Conservation (phyloP, 2,113 vertebrate genomes). For the Lepisosteus osseus region DNA sequence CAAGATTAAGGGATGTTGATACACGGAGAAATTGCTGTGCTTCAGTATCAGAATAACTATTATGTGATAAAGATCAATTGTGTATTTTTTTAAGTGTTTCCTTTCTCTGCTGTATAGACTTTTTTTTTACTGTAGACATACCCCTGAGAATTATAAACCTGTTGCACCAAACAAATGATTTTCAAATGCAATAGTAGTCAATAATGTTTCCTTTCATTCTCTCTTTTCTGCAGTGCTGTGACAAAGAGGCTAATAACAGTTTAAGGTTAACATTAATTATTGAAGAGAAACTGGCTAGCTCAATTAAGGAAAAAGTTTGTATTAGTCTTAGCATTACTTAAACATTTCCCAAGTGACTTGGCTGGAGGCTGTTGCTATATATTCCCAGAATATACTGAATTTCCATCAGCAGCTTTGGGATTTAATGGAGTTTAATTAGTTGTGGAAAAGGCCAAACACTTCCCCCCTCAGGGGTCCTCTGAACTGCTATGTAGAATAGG, state of each 20-base stretch:
- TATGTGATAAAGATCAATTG: no score
- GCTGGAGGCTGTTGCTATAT: not conserved
- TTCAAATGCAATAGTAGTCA: conserved; percentile 24
- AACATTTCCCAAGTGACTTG: not conserved
- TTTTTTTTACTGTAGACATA: no score
- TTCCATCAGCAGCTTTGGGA: conserved; percentile 14
- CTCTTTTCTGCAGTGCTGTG: not conserved
- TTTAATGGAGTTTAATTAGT: conserved; percentile 40
- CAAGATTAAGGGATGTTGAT: no score
- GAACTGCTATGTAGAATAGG: conserved; percentile 20
- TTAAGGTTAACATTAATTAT: conserved; percentile 25
- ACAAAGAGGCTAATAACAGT: conserved; percentile 23
- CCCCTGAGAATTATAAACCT: no score
- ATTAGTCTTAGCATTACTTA: not conserved
- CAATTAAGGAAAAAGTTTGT: conserved; percentile 26
- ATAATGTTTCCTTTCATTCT: conserved; percentile 16
- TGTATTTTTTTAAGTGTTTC: no score
- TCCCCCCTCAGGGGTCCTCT: conserved; percentile 12
- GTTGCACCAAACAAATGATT: not conserved
- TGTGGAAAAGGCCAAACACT: conserved; percentile 28
- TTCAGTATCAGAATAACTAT: no score
- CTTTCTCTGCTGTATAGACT: no score
- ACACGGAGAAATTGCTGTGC: no score
- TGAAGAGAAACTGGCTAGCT: conserved; percentile 18
- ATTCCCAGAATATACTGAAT: conserved; percentile 5